Percentiles rank a stretch among this genome's conserved stretches.
phyloP scores from a whole-genome alignment of 2,113 vertebrate species.

The Scalopus aquaticus region DNA sequence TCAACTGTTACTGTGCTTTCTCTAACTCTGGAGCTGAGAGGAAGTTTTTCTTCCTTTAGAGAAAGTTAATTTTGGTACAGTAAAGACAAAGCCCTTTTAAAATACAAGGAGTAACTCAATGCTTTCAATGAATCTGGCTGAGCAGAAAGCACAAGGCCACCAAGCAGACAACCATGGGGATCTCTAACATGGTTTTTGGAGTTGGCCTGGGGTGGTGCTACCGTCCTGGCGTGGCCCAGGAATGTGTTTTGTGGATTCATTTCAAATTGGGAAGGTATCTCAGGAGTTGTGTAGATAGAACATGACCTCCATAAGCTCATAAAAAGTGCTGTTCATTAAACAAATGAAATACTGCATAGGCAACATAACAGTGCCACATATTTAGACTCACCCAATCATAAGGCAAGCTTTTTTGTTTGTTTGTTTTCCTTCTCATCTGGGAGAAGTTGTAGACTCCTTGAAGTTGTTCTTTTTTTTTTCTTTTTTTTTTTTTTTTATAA shows the following conservation, averaged over 20 bases:
- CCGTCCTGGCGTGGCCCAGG: neutral
- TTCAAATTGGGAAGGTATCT: neutral
- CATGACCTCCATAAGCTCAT: neutral
- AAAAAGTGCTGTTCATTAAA: neutral
- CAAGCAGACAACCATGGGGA: neutral
- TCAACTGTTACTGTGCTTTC: neutral
- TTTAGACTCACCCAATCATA: neutral
- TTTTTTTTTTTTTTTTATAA: neutral
- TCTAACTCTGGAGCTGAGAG: neutral
- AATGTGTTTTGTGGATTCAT: neutral
- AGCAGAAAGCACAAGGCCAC: neutral
- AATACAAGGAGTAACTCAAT: constrained; percentile 22
- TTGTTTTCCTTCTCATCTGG: neutral
- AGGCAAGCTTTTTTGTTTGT: neutral
- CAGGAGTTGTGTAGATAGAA: neutral
- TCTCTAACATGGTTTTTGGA: neutral
- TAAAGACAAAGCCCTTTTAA: neutral
- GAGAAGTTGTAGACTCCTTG: neutral
- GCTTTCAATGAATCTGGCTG: neutral
- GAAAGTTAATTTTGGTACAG: constrained; percentile 9
- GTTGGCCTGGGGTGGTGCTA: neutral
- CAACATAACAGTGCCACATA: neutral
- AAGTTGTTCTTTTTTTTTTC: neutral
- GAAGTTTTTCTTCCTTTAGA: neutral
- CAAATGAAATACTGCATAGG: neutral